Evolutionary conservation across 2,113 vertebrate species (phyloP), one percentile per base, ranked within the genome.

Genomic region (Takifugu bimaculatus): DNA sequence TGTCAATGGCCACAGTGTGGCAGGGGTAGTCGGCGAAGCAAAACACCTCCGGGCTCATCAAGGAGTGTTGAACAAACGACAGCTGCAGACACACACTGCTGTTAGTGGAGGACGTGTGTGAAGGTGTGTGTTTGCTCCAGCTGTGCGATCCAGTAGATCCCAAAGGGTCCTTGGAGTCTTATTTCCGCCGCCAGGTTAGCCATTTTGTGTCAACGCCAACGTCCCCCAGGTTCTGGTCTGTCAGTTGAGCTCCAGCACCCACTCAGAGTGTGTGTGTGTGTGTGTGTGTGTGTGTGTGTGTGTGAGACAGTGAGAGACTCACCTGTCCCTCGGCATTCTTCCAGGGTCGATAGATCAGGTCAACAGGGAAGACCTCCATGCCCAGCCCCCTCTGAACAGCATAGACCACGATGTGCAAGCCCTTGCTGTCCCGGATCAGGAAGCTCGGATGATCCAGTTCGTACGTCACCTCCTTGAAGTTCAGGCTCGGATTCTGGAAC

Each of bases 301-400:
- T 43, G 42, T 43, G 42, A 43, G 20, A 20, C 1, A 20, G 20
- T 20, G 20, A 20, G 25, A 39, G 15, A 29, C 13, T 76, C 79
- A 99, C 97, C 94, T 99, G 97, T 79, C 97, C 97, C 75, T 99
- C 97, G 3, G 96, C 95, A 2, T 98, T 94, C 85, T 99, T 99
- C 97, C 97, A 99, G 67, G 97, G 94, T 66, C 96, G 92, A 79
- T 98, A 98, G 69, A 99, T 94, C 72, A 98, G 94, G 75, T 99
- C 97, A 4, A 98, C 96, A 27, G 97, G 97, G 68, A 99, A 99
- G 9, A 94, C 94, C 53, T 99, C 96, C 88, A 99, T 92, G 60
- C 96, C 96, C 64, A 99, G 83, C 28, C 97, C 97, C 64, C 96
- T 93, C 62, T 96, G 96, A 84, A 99, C 94, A 52, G 95, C 96